Evolutionary conservation across 2,113 vertebrate genomes (phyloP), one percentile per base, ranked within the genome.

Genomic region (Gallinago undulata): DNA sequence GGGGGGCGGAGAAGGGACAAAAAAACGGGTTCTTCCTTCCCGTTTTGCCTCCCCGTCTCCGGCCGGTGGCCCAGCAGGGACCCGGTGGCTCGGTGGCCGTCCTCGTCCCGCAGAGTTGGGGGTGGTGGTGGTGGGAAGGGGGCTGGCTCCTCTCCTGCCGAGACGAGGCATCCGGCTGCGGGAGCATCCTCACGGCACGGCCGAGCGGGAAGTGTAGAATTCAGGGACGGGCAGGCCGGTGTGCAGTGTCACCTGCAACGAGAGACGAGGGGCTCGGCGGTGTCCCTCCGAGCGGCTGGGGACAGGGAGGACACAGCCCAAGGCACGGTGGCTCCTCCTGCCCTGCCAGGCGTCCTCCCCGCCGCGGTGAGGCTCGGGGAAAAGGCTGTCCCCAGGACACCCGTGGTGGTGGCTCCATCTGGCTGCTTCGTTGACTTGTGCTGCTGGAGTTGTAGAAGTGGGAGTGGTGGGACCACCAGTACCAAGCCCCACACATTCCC

Each of bases 211-310:
- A 7, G 99, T 97, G 98, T 99, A 99, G 98, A 99, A 99, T 63
- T 99, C 99, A 0, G 99, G 99, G 94, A 99, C 99, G 0, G 99
- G 99, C 75, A 99, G 97, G 45, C 99, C 99, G 8, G 99, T 99
- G 97, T 99, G 99, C 79, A 99, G 98, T 0, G 99, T 99, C 93
- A 99, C 98, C 99, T 99, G 96, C 55, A 78, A 84, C 0, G 90
- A 93, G 48, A 93, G 30, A 47, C 0, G 10, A 0, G 4, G 78
- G 47, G 14, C 47, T 89, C 47, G 35, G 68, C 24, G 1, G 19
- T 0, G 5, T n/a, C 33, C 31, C 27, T 11, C 9, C 0, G 3
- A 4, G 45, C 7, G 11, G 50, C 50, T 24, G 50, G 50, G 50
- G 25, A 51, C 24, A 27, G 7, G 50, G 50, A 51, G 50, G 13